These are phyloP conservation scores for Elanoides forficatus DNA, from an alignment of 2,113 vertebrate species.

Conservation along the genomic window DNA sequence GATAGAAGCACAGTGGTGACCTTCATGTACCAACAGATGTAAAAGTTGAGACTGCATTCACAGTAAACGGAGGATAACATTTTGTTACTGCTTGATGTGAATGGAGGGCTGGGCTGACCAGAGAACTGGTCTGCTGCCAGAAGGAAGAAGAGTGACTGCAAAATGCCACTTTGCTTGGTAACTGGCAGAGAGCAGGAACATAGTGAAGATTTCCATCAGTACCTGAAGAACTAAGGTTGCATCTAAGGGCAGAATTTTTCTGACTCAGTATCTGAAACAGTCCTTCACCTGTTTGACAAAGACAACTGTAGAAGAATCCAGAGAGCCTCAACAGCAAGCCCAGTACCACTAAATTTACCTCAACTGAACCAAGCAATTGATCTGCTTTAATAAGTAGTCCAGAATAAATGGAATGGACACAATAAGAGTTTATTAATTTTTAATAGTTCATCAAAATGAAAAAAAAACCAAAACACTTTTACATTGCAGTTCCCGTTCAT, in stretches of 20 bases:
- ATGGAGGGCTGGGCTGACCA: background rate
- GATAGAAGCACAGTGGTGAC: background rate
- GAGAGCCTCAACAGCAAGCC: background rate
- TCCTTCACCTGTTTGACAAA: background rate
- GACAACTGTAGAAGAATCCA: background rate
- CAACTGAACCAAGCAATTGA: fast-evolving
- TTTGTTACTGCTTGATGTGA: background rate
- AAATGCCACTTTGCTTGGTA: background rate
- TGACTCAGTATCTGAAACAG: background rate
- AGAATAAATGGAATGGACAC: background rate
- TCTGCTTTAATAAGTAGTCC: background rate
- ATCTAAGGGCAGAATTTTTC: background rate
- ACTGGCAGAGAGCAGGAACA: background rate
- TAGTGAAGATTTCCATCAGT: fast-evolving
- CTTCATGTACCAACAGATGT: background rate
- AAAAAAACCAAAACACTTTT: background rate
- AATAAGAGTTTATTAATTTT: background rate
- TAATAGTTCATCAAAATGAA: background rate
- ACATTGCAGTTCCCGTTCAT: background rate
- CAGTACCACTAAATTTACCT: background rate
- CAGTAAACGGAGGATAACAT: background rate
- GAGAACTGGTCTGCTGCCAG: background rate
- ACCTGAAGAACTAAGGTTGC: background rate
- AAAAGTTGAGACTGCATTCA: background rate
- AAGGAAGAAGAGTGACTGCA: background rate